These are phyloP conservation scores for Stegophylla sp. DNA, from an alignment of 2,888 invertebrate genomes.

Conservation along the genomic window DNA sequence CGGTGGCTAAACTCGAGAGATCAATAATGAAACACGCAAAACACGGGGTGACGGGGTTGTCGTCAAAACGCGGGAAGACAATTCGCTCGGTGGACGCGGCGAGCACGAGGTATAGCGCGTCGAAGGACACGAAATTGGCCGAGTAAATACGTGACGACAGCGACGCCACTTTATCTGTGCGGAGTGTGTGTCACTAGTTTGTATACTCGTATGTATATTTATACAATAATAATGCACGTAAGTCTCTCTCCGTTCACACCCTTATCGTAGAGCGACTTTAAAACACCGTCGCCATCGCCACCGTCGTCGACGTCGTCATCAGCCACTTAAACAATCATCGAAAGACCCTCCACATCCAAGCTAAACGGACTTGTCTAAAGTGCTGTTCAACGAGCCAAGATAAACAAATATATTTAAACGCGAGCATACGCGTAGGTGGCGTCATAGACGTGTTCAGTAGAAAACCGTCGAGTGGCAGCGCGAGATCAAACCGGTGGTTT, in stretches of 20 bases:
- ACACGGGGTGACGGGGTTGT: not conserved
- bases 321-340: slow-evolving; percentile 53
- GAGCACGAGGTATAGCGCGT: not conserved
- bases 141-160: slow-evolving; percentile 20
- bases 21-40: not conserved
- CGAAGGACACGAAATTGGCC: slow-evolving; percentile 21
- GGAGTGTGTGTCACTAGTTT: not conserved
- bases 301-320: slow-evolving; percentile 44
- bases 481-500: no score
- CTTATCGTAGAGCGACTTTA: slow-evolving; percentile 38
- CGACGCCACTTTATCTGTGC: not conserved
- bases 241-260: not conserved
- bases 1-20: not conserved
- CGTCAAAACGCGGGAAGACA: not conserved
- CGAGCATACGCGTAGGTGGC: not conserved
- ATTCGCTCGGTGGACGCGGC: not conserved
- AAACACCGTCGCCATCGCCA: slow-evolving; percentile 30
- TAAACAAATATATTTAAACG: slow-evolving; percentile 42
- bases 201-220: not conserved
- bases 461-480: not conserved
- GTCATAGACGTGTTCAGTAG: not conserved
- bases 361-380: slow-evolving; percentile 40
- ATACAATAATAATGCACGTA: not conserved
- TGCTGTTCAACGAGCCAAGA: slow-evolving; percentile 51
- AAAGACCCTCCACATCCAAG: slow-evolving; percentile 41